Base-by-base conservation (phyloP, 2,888 invertebrate species). In the Macropis europaea region DNA sequence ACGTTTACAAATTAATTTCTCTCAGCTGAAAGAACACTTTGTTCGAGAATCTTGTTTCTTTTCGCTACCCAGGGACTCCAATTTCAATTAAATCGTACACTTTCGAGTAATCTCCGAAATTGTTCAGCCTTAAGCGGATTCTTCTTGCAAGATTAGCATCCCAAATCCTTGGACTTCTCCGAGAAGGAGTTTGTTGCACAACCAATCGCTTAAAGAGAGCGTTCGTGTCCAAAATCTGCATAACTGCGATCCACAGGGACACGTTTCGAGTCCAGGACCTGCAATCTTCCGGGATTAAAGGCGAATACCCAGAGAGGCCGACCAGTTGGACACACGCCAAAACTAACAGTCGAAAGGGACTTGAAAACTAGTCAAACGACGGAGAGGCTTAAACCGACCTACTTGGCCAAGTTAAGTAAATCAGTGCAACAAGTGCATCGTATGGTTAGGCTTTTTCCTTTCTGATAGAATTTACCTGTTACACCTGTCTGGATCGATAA, bases 141-240 rank as follows among this genome's bases (percentile, higher is more conserved):
- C n/a, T n/a, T n/a, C n/a, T n/a, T n/a, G n/a, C n/a, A n/a, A n/a
- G n/a, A n/a, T n/a, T n/a, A n/a, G n/a, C n/a, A n/a, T n/a, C n/a
- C n/a, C n/a, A n/a, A n/a, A n/a, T n/a, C 40, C 48, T 42, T 56
- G 30, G 50, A 70, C 45, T 67, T 64, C 47, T 43, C 43, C 34
- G 67, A 70, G 67, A 74, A 68, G 48, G 64, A 62, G 47, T 70
- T 59, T 42, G 52, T 66, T 47, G 34, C 52, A 19, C 61, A 56
- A 60, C 67, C 82, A 81, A 81, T 81, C 79, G 64, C 56, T 77
- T 79, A 76, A n/a, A 81, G 76, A 82, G 79, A 76, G 45, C 72
- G 67, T 76, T 68, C 79, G 40, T 70, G 77, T 75, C 62, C 73
- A n/a, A 81, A 75, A 81, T 81, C 77, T 77, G 66, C 81, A 81